Percentiles rank a stretch among this genome's conserved stretches.
Evolutionary conservation across 2,888 invertebrate species (phyloP).

Genomic region (Octodonta nipae): DNA sequence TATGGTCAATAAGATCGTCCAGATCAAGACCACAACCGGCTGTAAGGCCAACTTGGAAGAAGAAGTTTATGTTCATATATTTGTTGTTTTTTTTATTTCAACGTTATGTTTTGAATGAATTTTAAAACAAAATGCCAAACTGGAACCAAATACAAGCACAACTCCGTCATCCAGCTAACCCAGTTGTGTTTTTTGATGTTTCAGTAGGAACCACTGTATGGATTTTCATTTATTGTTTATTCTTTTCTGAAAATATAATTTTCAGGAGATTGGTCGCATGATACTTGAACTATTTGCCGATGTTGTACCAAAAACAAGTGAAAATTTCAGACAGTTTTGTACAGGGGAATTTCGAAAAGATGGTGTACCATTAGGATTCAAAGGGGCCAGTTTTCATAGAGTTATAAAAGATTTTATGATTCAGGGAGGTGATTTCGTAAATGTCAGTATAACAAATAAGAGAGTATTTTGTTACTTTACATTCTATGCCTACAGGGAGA

Average conservation of each 20-base stretch:
- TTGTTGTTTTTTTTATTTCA: too few species aligned
- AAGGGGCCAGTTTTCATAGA: slow-evolving; percentile 91
- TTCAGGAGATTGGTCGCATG: slow-evolving; percentile 86
- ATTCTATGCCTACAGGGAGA: slow-evolving; percentile 17
- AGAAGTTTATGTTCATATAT: too few species aligned
- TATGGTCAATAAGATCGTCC: too few species aligned
- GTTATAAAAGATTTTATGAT: slow-evolving; percentile 99
- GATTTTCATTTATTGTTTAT: slow-evolving; percentile 2
- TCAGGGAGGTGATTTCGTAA: slow-evolving; percentile 98
- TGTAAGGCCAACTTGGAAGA: too few species aligned
- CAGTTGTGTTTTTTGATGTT: slow-evolving; percentile 96
- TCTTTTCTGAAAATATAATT: slow-evolving; percentile 5
- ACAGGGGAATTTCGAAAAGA: slow-evolving; percentile 94
- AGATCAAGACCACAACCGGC: too few species aligned
- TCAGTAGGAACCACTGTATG: slow-evolving; percentile 87
- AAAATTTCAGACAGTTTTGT: slow-evolving; percentile 96
- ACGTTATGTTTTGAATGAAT: too few species aligned
- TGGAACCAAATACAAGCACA: slow-evolving; percentile 92
- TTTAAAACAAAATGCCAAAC: slow-evolving; percentile 89
- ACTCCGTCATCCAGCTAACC: slow-evolving; percentile 82
- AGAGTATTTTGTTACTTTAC: too few species aligned
- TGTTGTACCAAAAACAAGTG: slow-evolving; percentile 89
- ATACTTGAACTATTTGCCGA: slow-evolving; percentile 96
- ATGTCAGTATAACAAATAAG: slow-evolving; percentile 52
- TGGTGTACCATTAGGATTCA: slow-evolving; percentile 91